Base-by-base conservation (phyloP, 2,888 invertebrate genomes). In the Bembecia ichneumoniformis region DNA sequence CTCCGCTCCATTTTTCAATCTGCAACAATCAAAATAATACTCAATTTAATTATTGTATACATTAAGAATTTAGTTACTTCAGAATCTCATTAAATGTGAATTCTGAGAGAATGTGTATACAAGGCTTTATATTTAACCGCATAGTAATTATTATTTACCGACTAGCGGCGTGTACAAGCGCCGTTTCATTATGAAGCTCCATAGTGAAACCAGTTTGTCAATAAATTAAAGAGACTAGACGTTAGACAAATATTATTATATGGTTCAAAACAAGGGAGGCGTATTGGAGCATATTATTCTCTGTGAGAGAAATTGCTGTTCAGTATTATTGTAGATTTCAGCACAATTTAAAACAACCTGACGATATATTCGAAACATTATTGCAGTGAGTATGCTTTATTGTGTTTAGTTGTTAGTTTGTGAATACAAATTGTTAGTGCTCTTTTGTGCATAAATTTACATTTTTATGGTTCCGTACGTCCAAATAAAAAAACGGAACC, bases 1-100 rank as follows among this genome's bases (percentile, higher is more conserved):
- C 79, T 71, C 53, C 74, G 68, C 73, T 78, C 75, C 86, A 87
- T 87, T 71, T 69, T 78, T 64, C 56, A 57, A 76, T 78, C 86
- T 87, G 86, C 56, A 87, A 87, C 86, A 86, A 86, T 56, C 55
- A 60, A 74, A 64, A 71, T 28, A 28, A 7, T 28, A 28, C 28
- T 28, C 28, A 28, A 28, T 28, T 9, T 28, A 28, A 28, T 28
- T 15, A 47, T 46, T 51, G 36, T 40, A 16, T 51, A 43, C 13
- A 16, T 28, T 28, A 7, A 28, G 28, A 0, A 28, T 5, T 28
- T 28, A 28, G 28, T 28, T 28, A 28, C 28, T 28, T 7, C 7
- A 28, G 28, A 28, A 28, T 28, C 28, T 28, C 28, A 28, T 28
- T 28, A 28, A 28, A 28, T 28, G 4, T 5, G 28, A 28, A 28